A percentile compares a stretch with the other conserved stretches of the same genome.
These are phyloP conservation scores for Amphimallon solstitiale DNA, from an alignment of 2,888 invertebrate genomes.

Conservation along the genomic window DNA sequence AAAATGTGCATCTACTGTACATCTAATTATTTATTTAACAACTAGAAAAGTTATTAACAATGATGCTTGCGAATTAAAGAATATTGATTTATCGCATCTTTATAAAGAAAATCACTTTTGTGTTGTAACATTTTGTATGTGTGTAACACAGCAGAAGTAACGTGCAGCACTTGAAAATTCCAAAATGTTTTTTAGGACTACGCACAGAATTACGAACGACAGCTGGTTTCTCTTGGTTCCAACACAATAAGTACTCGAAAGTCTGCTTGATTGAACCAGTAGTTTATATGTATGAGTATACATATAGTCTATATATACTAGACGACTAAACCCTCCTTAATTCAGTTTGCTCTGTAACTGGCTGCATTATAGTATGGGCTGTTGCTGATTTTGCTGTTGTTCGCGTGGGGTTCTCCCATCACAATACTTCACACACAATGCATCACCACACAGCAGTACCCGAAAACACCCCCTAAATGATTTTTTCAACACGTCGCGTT, in stretches of 20 bases:
- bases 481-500: conserved; percentile 41
- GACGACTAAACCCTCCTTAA: conserved; percentile 46
- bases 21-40: too few species aligned
- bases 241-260: conserved; percentile 50
- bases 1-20: too few species aligned
- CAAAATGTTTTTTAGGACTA: conserved; percentile 34
- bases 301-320: conserved; percentile 37
- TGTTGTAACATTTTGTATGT: conserved; percentile 5
- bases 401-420: conserved; percentile 36
- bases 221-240: conserved; percentile 47
- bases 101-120: background rate
- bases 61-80: too few species aligned
- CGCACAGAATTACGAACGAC: conserved; percentile 39
- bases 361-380: conserved; percentile 42
- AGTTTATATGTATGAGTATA: conserved; percentile 9
- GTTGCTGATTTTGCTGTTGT: conserved; percentile 39
- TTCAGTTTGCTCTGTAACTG: conserved; percentile 47
- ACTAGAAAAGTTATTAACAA: too few species aligned
- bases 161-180: conserved; percentile 18
- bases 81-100: background rate
- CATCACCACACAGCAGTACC: conserved; percentile 3
- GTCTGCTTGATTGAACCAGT: conserved; percentile 47
- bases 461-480: conserved; percentile 29
- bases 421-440: conserved; percentile 35
- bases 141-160: conserved; percentile 2